Evolutionary conservation across 2,113 vertebrate species (phyloP).

Genomic region (Lichenostomus cassidix): DNA sequence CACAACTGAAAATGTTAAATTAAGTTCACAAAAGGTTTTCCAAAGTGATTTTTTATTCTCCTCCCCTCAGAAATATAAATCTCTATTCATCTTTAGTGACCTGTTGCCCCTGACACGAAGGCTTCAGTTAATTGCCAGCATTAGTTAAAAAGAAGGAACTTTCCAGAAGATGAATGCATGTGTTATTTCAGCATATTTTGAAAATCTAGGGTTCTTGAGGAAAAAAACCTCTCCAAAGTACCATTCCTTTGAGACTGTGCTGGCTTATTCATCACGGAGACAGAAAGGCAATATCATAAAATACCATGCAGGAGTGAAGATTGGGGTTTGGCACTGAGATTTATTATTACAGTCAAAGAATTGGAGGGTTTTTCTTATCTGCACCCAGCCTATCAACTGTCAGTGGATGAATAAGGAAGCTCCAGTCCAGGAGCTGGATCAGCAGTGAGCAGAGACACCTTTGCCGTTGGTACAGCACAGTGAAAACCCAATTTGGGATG

Average conservation of each 20-base stretch:
- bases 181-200: background rate
- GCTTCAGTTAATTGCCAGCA: background rate
- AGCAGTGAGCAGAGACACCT: background rate
- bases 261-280: slow-evolving; percentile 26
- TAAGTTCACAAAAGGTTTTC: background rate
- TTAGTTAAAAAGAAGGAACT: background rate
- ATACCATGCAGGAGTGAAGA: background rate
- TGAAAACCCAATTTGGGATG: background rate
- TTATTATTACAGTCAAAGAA: background rate
- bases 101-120: background rate
- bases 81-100: background rate
- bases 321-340: background rate
- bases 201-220: background rate
- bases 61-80: background rate
- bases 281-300: slow-evolving; percentile 3
- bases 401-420: background rate
- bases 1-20: background rate
- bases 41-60: background rate
- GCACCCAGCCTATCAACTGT: background rate
- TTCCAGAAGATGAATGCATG: background rate
- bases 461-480: background rate
- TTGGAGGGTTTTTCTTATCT: background rate
- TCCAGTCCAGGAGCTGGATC: background rate
- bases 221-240: background rate
- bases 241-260: background rate